Base-by-base conservation (phyloP, 2,888 invertebrate species). In the Ormyrus thymus region DNA sequence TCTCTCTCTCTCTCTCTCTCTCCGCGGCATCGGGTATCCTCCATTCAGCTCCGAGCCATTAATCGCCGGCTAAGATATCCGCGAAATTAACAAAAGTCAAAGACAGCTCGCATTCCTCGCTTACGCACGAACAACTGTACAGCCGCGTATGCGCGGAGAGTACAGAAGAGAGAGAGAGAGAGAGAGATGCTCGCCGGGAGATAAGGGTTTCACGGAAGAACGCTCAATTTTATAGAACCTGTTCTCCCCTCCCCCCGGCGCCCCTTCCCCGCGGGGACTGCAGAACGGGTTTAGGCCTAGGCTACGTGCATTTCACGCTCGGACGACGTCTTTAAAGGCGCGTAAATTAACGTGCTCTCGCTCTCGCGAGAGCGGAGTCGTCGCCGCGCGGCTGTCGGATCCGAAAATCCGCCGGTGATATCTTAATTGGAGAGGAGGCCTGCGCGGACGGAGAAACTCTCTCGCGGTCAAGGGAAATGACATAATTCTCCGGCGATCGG, bases 201-300 rank as follows among this genome's bases (percentile, higher is more conserved):
- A 87, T 85, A 85, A 85, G 84, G 73, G 85, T 86, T 85, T 86
- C 85, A 85, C 85, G 86, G 86, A 86, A 86, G 88, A 86, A 86
- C 86, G 86, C 85, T 84, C 86, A 85, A 86, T 89, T 89, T 89
- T 87, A 87, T 86, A 86, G 85, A 89, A 89, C 89, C 87, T 88
- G 89, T 89, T 86, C 64, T 55, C 56, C 51, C 71, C 46, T 43
- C 58, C 13, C 13, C 82, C 79, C 75, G 78, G 4, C 29, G 29
- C 0, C 10, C 56, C 51, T 43, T 68, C 56, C 46, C 15, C 10
- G 48, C 48, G 7, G 65, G 11, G 1, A 43, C 68, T 29, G 58
- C 80, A 11, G 71, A 87, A 87, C 86, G 84, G 84, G 87, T 86
- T 87, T 84, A 83, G 83, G 85, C 56, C 56, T 51, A 7, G 5